Percentiles rank a stretch among this genome's conserved stretches.
phyloP scores from a whole-genome alignment of 2,888 invertebrate species.

The Cataglyphis albicans region DNA sequence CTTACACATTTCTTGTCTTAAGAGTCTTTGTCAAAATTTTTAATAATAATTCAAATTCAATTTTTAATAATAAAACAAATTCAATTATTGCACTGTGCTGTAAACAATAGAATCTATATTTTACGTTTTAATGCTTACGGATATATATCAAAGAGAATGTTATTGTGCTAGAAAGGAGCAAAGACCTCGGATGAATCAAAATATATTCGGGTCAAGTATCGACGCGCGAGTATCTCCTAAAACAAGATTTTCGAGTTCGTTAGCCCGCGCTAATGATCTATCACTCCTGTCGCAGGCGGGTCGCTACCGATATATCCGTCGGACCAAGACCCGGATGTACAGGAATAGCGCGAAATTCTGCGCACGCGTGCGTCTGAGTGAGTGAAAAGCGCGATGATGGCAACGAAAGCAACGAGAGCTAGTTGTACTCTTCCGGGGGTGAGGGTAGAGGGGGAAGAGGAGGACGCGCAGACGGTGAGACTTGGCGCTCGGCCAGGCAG shows the following conservation, averaged over 20 bases:
- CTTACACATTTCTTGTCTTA: too few species aligned
- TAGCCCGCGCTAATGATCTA: slow-evolving; percentile 52
- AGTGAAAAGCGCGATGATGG: slow-evolving; percentile 54
- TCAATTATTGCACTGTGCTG: neutral
- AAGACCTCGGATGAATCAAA: neutral
- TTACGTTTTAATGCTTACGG: neutral
- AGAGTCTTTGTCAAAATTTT: too few species aligned
- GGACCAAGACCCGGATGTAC: slow-evolving; percentile 80
- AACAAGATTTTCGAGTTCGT: slow-evolving; percentile 48
- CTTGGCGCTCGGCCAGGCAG: slow-evolving; percentile 74
- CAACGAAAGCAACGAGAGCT: slow-evolving; percentile 64
- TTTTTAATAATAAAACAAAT: too few species aligned
- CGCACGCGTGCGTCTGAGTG: slow-evolving; percentile 64
- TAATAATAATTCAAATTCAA: too few species aligned
- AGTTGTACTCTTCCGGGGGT: slow-evolving; percentile 14
- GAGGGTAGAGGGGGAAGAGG: neutral
- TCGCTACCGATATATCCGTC: slow-evolving; percentile 62
- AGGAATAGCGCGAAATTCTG: slow-evolving; percentile 79
- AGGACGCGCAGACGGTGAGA: slow-evolving; percentile 45
- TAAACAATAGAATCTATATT: neutral
- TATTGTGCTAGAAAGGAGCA: too few species aligned
- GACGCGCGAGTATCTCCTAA: slow-evolving; percentile 9
- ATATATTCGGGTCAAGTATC: slow-evolving; percentile 36
- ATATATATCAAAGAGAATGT: neutral
- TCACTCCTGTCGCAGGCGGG: slow-evolving; percentile 24